Percentiles rank a stretch among this genome's conserved stretches.
Evolutionary conservation across 2,888 invertebrate species (phyloP).

Genomic region (Ecdyonurus torrentis): DNA sequence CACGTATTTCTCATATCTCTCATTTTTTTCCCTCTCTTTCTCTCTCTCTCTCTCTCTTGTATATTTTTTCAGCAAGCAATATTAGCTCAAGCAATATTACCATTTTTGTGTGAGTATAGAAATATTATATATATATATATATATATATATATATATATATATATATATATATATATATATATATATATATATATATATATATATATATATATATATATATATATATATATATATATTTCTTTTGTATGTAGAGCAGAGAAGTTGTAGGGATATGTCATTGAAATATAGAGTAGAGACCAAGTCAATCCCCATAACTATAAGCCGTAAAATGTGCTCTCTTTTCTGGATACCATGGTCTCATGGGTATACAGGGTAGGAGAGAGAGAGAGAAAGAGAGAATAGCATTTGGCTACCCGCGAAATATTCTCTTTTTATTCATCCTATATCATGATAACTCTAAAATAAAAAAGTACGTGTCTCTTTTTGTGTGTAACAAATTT

Average conservation of each 20-base stretch:
- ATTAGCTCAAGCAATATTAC: neutral
- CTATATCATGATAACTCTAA: neutral
- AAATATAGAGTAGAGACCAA: neutral
- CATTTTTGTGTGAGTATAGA: neutral
- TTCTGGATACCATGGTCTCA: no score
- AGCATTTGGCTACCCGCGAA: neutral
- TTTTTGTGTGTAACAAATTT: no score
- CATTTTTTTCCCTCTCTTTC: neutral
- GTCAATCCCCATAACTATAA: conserved; percentile 1
- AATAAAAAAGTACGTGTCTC: no score
- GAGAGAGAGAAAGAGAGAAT: neutral
- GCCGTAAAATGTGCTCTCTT: conserved; percentile 1
- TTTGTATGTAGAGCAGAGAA: neutral
- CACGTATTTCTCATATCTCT: neutral
- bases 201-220: no score
- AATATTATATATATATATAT: no score
- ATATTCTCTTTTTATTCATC: neutral
- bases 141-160: no score
- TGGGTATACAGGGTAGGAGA: no score
- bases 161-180: no score
- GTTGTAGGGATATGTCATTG: neutral
- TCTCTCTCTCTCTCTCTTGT: no score
- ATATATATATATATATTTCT: no score
- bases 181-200: no score
- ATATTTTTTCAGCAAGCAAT: no score